Base-by-base conservation (phyloP, 2,113 vertebrate species). In the Lepus europaeus region DNA sequence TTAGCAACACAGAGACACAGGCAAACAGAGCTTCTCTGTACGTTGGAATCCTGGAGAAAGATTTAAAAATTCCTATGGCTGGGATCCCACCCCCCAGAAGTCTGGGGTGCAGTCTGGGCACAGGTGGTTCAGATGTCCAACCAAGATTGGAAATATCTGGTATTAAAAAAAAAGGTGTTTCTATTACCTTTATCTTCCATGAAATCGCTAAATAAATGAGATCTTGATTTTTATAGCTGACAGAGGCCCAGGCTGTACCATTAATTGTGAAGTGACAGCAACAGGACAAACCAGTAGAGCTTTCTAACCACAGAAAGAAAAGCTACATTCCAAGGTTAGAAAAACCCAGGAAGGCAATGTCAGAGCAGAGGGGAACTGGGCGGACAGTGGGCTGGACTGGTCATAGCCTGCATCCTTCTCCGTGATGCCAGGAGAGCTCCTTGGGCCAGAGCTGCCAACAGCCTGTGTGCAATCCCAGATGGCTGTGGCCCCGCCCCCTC, bases 211-310 rank as follows among this genome's bases (percentile, higher is more conserved):
- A 90, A 36, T 83, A 64, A 94, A 76, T 6, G 14, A 76, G 53
- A 84, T 45, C 31, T 39, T 80, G 77, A 91, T n/a, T 83, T 66
- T 82, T 73, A 63, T 2, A 51, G 68, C n/a, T 49, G 77, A 49
- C 84, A 33, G 45, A 72, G 69, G 77, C 68, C 84, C 49, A 39
- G 61, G 56, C 22, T 77, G 14, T 39, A 36, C 66, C n/a, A 39
- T 82, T 45, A 49, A 23, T 87, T 19, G 89, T 51, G 36, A 45
- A 83, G 56, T 90, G 68, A 53, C 22, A 86, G n/a, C 25, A 33
- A 51, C 68, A 88, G 86, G 85, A 84, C 95, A 95, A 78, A 87
- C 81, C 59, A 84, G 87, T n/a, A 86, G 77, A 70, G 66, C 77
- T 66, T 45, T 89, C 12, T 10, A 72, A 36, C 33, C 8, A 13